Conservation (phyloP, 2,888 invertebrate genomes). For the Napeogenes inachia region DNA sequence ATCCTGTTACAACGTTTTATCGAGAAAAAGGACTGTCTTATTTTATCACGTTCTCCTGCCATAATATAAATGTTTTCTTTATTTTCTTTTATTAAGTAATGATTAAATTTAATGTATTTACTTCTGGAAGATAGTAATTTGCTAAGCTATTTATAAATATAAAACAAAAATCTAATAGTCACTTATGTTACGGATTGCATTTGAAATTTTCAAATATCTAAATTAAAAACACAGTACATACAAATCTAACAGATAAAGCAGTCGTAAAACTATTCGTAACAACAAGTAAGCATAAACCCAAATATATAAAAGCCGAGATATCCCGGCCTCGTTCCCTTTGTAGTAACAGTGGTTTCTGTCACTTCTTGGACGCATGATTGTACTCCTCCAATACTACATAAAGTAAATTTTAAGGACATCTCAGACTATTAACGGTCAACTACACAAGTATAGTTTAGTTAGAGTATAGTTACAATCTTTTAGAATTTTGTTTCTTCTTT, state of each 20-base stretch:
- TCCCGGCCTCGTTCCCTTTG: constrained; percentile 56
- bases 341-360: constrained; percentile 54
- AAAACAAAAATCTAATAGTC: no score
- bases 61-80: background rate
- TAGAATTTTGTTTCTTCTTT: background rate
- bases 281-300: constrained; percentile 17
- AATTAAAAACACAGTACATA: background rate
- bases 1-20: background rate
- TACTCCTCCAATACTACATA: constrained; percentile 20
- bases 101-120: no score
- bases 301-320: constrained; percentile 25
- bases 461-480: background rate
- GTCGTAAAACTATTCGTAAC: constrained; percentile 18
- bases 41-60: constrained; percentile 4
- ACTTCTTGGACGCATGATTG: constrained; percentile 21
- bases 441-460: background rate
- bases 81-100: no score
- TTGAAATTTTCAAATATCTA: no score
- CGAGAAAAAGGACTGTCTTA: constrained; percentile 4
- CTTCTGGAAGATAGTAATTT: no score
- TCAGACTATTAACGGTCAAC: constrained; percentile 11
- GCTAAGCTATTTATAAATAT: no score
- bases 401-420: constrained; percentile 25
- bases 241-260: constrained; percentile 7
- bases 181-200: no score